These are phyloP conservation scores for Cyclina sinensis DNA, from an alignment of 1,140 invertebrate species.

Conservation along the genomic window DNA sequence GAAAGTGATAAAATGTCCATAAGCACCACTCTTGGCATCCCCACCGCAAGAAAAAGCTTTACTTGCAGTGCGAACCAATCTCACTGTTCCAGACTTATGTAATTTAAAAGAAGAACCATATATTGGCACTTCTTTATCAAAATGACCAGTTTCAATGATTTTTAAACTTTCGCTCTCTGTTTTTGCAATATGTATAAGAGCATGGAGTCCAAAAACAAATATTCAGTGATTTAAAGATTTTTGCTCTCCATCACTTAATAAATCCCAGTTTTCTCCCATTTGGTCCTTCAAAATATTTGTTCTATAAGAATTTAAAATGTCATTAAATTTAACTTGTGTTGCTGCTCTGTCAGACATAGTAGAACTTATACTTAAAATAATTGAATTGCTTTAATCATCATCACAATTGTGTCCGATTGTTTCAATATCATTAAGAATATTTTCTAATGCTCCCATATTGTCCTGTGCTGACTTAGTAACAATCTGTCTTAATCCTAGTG, in stretches of 20 bases:
- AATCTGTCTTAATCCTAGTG: conserved; percentile 52
- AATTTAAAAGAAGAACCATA: conserved; percentile 42
- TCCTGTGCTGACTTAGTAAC: conserved; percentile 45
- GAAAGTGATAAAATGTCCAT: conserved; percentile 28
- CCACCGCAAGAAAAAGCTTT: conserved; percentile 67
- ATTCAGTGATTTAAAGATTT: conserved; percentile 26
- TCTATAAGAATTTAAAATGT: conserved; percentile 59
- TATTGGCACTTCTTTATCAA: conserved; percentile 51
- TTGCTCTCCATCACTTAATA: conserved; percentile 39
- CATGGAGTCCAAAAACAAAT: conserved; percentile 66
- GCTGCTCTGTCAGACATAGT: conserved; percentile 69
- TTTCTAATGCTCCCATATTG: conserved; percentile 20
- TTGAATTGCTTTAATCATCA: conserved; percentile 28
- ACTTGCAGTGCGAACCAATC: conserved; percentile 48
- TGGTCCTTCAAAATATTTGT: conserved; percentile 40
- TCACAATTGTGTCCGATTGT: conserved; percentile 2
- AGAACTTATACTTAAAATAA: conserved; percentile 66
- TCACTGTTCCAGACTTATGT: conserved; percentile 14
- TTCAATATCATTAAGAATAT: conserved; percentile 37
- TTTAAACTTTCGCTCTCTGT: conserved; percentile 11
- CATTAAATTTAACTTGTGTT: conserved; percentile 66
- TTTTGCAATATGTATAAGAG: conserved; percentile 59
- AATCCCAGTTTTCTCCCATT: conserved; percentile 47
- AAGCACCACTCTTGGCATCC: conserved; percentile 55
- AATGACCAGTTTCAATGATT: conserved; percentile 28